Evolutionary conservation across 2,888 invertebrate genomes (phyloP), one percentile per base, ranked within the genome.

Genomic region (Polydesmus complanatus): DNA sequence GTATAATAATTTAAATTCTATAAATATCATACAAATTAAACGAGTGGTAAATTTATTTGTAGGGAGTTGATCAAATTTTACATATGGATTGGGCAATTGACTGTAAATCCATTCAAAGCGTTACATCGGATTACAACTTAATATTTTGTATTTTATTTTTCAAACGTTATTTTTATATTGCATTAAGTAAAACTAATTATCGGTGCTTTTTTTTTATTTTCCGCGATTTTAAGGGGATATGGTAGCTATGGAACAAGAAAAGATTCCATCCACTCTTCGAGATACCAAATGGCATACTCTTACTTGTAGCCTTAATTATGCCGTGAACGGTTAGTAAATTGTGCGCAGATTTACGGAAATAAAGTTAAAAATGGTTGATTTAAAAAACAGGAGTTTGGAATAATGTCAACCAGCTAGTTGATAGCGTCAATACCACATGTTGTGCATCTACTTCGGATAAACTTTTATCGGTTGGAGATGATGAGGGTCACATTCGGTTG

Each of bases 81-180:
- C 89, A 91, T 69, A 75, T 93, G 59, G 93, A 93, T 72, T 93
- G 92, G 92, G 91, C 92, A 72, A 82, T 85, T 50, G 92, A 93
- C 70, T 88, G 90, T 61, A 85, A 83, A 71, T 89, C 83, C 71
- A 76, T 94, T 62, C 92, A 92, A 76, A 88, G 90, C 0, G 89
- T 88, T 58, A 89, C 92, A 19, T 86, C 88, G 62, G 92, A 93
- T 72, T 90, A 89, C 68, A 92, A 93, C 72, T 76, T 91, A 57
- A 80, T 86, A 3, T 92, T 89, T 74, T 93, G 89, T 89, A 78
- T 82, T 86, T 79, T 57, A 59, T 22, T 22, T 11, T 51, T 19
- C 5, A 18, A 54, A 2, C 49, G n/a, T 23, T n/a, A 54, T 26
- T 58, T 37, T 23, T 26, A 19, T 27, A 3, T 22, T 19, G 2